These are phyloP conservation scores for Nomada ruficornis DNA, from an alignment of 2,888 invertebrate species.

Conservation along the genomic window DNA sequence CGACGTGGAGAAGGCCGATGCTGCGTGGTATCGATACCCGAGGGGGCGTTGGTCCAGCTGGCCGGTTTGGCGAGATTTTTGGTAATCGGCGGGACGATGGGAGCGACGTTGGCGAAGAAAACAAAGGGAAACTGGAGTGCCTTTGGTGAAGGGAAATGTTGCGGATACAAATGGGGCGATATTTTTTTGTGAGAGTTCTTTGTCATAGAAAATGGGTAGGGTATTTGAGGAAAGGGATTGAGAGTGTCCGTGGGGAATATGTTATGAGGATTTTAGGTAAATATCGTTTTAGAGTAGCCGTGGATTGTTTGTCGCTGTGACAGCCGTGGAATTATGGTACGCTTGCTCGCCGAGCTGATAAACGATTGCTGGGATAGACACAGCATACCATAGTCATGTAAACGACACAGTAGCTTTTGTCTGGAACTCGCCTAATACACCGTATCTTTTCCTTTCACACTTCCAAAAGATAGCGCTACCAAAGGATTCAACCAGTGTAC, in stretches of 20 bases:
- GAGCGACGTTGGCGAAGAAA: constrained; percentile 12
- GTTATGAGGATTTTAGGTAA: background rate
- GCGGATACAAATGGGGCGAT: background rate
- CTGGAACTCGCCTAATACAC: constrained; percentile 25
- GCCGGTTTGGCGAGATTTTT: constrained; percentile 9
- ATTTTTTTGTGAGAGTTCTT: background rate
- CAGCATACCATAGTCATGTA: constrained; percentile 22
- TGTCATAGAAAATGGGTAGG: background rate
- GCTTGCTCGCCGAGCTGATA: constrained; percentile 17
- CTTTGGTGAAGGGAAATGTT: background rate
- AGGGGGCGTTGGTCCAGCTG: background rate
- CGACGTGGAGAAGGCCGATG: constrained; percentile 15
- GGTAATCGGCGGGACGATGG: background rate
- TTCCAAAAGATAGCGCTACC: too few relatives aligned
- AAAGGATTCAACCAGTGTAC: background rate
- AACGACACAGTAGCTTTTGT: constrained; percentile 37
- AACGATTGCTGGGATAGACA: background rate
- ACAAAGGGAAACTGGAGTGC: constrained; percentile 33
- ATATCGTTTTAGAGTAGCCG: constrained; percentile 42
- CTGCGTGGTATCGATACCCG: constrained; percentile 21
- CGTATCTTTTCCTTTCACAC: constrained; percentile 12
- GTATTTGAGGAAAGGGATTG: constrained; percentile 1
- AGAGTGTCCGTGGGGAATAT: background rate
- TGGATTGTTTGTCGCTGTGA: constrained; percentile 59
- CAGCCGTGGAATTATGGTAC: constrained; percentile 19